Evolutionary conservation across 1,140 invertebrate genomes (phyloP).

Genomic region (Calephelis virginiensis): DNA sequence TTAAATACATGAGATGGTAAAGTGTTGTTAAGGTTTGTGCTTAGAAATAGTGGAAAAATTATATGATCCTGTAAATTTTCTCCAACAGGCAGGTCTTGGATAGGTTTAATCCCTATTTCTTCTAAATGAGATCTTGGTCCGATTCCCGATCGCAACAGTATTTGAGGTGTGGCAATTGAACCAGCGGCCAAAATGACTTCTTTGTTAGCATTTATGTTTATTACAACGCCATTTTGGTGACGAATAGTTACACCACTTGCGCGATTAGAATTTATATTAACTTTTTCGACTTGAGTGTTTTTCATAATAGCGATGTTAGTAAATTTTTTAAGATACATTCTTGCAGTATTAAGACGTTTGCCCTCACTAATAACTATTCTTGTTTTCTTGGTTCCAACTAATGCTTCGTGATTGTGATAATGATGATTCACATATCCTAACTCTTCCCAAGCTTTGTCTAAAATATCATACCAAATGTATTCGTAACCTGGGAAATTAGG

Average conservation of each 20-base stretch:
- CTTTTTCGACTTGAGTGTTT: constrained; percentile 43
- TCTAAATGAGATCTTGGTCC: constrained; percentile 65
- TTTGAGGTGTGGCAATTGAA: constrained; percentile 77
- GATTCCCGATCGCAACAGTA: constrained; percentile 72
- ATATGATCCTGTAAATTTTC: constrained; percentile 84
- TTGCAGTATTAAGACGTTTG: constrained; percentile 80
- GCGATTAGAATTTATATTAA: constrained; percentile 53
- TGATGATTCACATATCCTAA: constrained; percentile 37
- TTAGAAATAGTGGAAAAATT: constrained; percentile 53
- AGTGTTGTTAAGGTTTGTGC: constrained; percentile 39
- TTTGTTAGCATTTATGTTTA: constrained; percentile 54
- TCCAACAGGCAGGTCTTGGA: constrained; percentile 83
- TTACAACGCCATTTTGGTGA: constrained; percentile 37
- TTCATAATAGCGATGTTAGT: constrained; percentile 78
- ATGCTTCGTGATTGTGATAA: constrained; percentile 54
- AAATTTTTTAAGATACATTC: constrained; percentile 82
- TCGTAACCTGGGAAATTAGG: constrained; percentile 28
- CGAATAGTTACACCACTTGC: constrained; percentile 58
- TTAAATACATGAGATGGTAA: constrained; percentile 37
- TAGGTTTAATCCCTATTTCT: constrained; percentile 67
- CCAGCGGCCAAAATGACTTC: constrained; percentile 81
- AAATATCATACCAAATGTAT: constrained; percentile 44
- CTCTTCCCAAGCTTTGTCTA: constrained; percentile 65
- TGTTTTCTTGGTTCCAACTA: constrained; percentile 62
- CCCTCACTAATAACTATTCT: constrained; percentile 73